Evolutionary conservation across 2,888 invertebrate species (phyloP).

Genomic region (Nymphalis polychloros): DNA sequence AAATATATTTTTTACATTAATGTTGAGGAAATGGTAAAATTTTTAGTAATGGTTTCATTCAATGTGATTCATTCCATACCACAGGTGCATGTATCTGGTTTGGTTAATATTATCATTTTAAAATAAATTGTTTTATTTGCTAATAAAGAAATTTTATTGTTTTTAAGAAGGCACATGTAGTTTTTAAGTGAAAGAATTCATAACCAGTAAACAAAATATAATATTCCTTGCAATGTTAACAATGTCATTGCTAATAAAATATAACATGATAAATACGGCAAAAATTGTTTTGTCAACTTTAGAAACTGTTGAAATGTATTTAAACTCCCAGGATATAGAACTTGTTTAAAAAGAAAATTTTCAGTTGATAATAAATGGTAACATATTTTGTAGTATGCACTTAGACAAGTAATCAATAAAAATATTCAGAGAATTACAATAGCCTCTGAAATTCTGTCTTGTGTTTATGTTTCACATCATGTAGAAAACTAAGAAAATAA

Average conservation of each 20-base stretch:
- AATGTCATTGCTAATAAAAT: too few relatives aligned
- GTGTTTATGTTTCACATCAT: too few relatives aligned
- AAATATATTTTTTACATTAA: conserved; percentile 25
- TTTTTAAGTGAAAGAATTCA: not conserved
- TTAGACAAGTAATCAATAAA: too few relatives aligned
- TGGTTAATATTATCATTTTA: conserved; percentile 38
- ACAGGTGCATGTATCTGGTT: conserved; percentile 39
- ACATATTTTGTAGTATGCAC: too few relatives aligned
- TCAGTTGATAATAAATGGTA: too few relatives aligned
- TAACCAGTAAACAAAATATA: not conserved
- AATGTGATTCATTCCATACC: conserved; percentile 46
- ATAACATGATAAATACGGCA: too few relatives aligned
- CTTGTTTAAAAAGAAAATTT: too few relatives aligned
- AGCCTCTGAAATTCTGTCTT: too few relatives aligned
- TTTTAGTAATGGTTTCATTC: conserved; percentile 39
- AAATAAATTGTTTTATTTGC: conserved; percentile 38
- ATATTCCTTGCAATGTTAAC: not conserved
- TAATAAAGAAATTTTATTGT: conserved; percentile 20
- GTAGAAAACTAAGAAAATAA: not conserved
- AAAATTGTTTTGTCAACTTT: too few relatives aligned
- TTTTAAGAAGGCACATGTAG: not conserved
- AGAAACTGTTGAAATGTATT: too few relatives aligned
- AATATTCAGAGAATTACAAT: too few relatives aligned
- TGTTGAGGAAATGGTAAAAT: conserved; percentile 36
- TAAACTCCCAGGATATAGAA: too few relatives aligned